Percentiles rank a stretch among this genome's conserved stretches.
phyloP scores from a whole-genome alignment of 2,113 vertebrate genomes.

The Cepphus grylle region DNA sequence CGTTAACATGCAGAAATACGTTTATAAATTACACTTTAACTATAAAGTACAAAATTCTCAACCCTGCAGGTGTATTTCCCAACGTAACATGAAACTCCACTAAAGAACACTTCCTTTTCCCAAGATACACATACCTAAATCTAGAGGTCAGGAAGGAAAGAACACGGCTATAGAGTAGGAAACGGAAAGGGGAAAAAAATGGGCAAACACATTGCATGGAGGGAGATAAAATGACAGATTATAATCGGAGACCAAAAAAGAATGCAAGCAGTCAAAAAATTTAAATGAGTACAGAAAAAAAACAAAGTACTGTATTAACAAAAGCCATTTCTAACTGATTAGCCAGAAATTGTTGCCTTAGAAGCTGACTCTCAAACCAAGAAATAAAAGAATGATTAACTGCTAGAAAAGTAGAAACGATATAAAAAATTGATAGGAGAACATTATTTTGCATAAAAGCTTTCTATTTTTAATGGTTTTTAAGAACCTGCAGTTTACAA shows the following conservation, averaged over 20 bases:
- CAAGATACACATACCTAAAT: background rate
- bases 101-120: background rate
- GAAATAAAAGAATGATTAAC: background rate
- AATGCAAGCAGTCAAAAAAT: background rate
- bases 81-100: accelerated
- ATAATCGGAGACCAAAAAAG: background rate
- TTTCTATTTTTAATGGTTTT: background rate
- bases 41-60: background rate
- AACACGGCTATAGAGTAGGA: background rate
- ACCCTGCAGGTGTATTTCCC: background rate
- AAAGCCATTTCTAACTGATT: background rate
- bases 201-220: background rate
- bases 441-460: background rate
- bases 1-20: background rate
- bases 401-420: background rate
- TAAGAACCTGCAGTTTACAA: background rate
- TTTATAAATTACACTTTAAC: background rate
- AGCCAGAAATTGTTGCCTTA: background rate
- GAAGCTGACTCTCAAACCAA: background rate
- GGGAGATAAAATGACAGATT: background rate
- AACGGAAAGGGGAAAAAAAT: background rate
- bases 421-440: background rate
- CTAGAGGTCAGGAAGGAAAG: background rate
- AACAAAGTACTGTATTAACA: background rate
- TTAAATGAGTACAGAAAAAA: background rate